Evolutionary conservation across 2,113 vertebrate species (phyloP).

Genomic region (Grammomys surdaster): DNA sequence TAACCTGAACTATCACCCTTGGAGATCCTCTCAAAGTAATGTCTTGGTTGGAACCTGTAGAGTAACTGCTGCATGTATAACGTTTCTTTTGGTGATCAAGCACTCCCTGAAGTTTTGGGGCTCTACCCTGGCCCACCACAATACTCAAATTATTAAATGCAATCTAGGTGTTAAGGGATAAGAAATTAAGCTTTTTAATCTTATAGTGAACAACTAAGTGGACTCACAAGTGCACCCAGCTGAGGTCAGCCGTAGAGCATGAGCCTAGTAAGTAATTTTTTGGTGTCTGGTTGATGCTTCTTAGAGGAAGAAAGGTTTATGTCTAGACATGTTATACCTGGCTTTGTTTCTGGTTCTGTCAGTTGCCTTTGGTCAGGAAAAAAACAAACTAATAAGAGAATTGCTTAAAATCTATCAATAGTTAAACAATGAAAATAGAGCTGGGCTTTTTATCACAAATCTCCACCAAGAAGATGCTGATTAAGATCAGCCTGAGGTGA

Average conservation of each 20-base stretch:
- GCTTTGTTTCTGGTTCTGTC: not conserved
- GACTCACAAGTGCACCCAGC: not conserved
- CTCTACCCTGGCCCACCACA: accelerated
- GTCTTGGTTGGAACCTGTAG: too few relatives aligned
- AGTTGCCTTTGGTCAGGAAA: not conserved
- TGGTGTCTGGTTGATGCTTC: not conserved
- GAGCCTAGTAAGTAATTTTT: accelerated
- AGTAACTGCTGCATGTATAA: not conserved
- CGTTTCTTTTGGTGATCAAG: not conserved
- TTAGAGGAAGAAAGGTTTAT: too few relatives aligned
- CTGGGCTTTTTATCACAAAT: not conserved
- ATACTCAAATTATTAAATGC: not conserved
- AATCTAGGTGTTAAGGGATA: not conserved
- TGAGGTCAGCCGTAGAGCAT: not conserved
- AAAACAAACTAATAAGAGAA: not conserved
- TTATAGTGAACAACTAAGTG: not conserved
- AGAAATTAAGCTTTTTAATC: not conserved
- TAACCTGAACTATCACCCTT: not conserved
- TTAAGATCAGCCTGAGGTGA: not conserved
- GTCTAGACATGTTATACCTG: accelerated
- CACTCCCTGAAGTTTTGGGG: not conserved
- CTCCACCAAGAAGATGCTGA: not conserved
- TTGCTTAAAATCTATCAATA: not conserved
- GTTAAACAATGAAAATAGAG: not conserved
- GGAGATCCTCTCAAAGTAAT: too few relatives aligned